Percentiles rank a stretch among this genome's conserved stretches.
Conservation (phyloP, 1,140 invertebrate species). For the Thaumatotibia leucotreta region DNA sequence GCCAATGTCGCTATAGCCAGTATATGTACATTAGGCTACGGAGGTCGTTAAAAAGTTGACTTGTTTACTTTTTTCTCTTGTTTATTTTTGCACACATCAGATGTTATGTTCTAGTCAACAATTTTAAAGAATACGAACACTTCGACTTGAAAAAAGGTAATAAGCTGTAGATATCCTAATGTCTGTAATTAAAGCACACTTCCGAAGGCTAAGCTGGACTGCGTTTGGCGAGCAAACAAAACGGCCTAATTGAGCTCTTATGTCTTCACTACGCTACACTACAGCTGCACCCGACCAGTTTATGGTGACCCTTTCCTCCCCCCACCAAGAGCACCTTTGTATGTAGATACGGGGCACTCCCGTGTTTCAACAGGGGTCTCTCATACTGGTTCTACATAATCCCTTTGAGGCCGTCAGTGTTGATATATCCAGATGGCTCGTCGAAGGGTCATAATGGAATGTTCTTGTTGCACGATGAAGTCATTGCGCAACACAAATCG, state of each 20-base stretch:
- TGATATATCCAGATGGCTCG: conserved; percentile 24
- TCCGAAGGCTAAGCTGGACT: conserved; percentile 24
- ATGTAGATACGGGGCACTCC: background rate
- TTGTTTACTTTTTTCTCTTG: too few relatives aligned
- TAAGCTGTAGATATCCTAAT: conserved; percentile 32
- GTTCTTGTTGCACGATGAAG: conserved; percentile 15
- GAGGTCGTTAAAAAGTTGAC: too few relatives aligned
- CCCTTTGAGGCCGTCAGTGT: conserved; percentile 22
- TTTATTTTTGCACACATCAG: too few relatives aligned
- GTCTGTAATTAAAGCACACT: conserved; percentile 20
- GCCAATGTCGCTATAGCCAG: too few relatives aligned
- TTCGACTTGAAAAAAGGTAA: background rate
- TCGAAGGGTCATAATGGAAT: conserved; percentile 22
- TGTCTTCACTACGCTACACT: conserved; percentile 21
- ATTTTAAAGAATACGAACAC: too few relatives aligned
- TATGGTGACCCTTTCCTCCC: background rate
- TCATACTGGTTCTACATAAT: conserved; percentile 13
- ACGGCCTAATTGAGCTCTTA: conserved; percentile 34
- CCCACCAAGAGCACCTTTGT: background rate
- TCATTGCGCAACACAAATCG: conserved; percentile 23
- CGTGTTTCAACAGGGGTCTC: background rate
- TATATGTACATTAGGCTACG: too few relatives aligned
- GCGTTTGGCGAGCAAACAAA: conserved; percentile 25
- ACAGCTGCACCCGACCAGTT: conserved; percentile 5
- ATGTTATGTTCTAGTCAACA: too few relatives aligned